Conservation (phyloP, 2,888 invertebrate species). For the Masnerella sp. region DNA sequence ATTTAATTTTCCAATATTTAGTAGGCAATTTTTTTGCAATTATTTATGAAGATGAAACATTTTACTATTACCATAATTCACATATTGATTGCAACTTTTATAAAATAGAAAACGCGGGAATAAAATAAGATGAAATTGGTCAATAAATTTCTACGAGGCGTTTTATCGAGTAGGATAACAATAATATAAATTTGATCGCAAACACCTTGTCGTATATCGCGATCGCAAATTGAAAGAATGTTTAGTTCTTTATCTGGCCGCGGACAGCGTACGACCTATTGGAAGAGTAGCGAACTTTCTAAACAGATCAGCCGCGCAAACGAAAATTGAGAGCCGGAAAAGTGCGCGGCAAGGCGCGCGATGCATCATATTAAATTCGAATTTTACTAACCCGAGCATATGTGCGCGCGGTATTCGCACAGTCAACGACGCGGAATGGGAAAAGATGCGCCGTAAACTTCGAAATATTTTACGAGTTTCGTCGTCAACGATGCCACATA, state of each 20-base stretch:
- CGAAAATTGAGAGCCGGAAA: slow-evolving; percentile 46
- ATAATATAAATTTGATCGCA: slow-evolving; percentile 19
- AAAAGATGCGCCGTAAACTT: slow-evolving; percentile 60
- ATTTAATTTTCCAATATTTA: too few species aligned
- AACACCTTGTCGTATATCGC: too few species aligned
- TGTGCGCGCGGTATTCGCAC: not conserved
- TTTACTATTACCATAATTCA: too few species aligned
- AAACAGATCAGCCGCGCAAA: slow-evolving; percentile 41
- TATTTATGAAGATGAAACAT: too few species aligned
- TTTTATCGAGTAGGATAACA: slow-evolving; percentile 8
- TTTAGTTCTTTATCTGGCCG: not conserved
- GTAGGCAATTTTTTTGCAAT: too few species aligned
- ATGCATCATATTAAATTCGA: slow-evolving; percentile 59
- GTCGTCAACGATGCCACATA: slow-evolving; percentile 34
- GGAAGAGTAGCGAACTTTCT: slow-evolving; percentile 26
- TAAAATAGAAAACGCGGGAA: too few species aligned
- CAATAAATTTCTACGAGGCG: slow-evolving; percentile 4
- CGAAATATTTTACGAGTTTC: slow-evolving; percentile 53
- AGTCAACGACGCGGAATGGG: not conserved
- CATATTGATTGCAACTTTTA: too few species aligned
- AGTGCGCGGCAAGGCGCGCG: slow-evolving; percentile 21
- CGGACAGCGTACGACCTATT: slow-evolving; percentile 10
- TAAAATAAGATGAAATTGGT: too few species aligned
- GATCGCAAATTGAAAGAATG: slow-evolving; percentile 24
- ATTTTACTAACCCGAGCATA: slow-evolving; percentile 59